phyloP scores from a whole-genome alignment of 2,888 invertebrate species.

The Mantis religiosa region DNA sequence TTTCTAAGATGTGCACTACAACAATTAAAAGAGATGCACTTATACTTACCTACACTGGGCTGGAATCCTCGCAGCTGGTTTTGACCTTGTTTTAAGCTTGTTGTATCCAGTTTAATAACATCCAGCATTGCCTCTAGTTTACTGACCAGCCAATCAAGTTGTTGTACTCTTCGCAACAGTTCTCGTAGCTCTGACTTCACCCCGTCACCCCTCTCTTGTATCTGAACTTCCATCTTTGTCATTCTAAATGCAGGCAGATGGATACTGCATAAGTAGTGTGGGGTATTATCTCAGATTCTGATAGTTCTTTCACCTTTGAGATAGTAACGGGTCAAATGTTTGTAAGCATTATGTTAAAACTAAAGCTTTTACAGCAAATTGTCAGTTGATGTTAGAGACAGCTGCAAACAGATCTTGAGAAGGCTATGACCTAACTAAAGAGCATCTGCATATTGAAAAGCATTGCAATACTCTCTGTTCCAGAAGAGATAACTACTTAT shows the following conservation, averaged over 20 bases:
- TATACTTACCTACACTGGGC: background rate
- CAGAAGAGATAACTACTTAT: too few species aligned
- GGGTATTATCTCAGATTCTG: too few species aligned
- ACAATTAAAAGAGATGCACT: too few species aligned
- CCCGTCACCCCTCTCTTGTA: conserved; percentile 44
- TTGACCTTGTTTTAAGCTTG: conserved; percentile 25
- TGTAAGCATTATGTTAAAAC: too few species aligned
- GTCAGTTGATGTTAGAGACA: too few species aligned
- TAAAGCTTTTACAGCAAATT: too few species aligned
- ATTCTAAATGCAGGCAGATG: conserved; percentile 37
- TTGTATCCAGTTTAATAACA: conserved; percentile 43
- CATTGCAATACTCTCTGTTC: too few species aligned
- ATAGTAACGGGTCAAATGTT: too few species aligned
- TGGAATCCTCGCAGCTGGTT: conserved; percentile 25
- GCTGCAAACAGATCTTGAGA: too few species aligned
- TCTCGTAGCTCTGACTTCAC: conserved; percentile 45
- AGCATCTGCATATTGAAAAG: too few species aligned
- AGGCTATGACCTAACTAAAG: too few species aligned
- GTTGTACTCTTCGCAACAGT: conserved; percentile 42
- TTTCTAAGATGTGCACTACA: background rate
- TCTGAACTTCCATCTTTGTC: conserved; percentile 44
- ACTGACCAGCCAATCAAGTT: conserved; percentile 45
- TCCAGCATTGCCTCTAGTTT: conserved; percentile 43
- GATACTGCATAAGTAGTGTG: background rate
- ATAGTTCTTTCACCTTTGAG: conserved; percentile 19